phyloP scores from a whole-genome alignment of 2,113 vertebrate species.

The Solenodon paradoxus region DNA sequence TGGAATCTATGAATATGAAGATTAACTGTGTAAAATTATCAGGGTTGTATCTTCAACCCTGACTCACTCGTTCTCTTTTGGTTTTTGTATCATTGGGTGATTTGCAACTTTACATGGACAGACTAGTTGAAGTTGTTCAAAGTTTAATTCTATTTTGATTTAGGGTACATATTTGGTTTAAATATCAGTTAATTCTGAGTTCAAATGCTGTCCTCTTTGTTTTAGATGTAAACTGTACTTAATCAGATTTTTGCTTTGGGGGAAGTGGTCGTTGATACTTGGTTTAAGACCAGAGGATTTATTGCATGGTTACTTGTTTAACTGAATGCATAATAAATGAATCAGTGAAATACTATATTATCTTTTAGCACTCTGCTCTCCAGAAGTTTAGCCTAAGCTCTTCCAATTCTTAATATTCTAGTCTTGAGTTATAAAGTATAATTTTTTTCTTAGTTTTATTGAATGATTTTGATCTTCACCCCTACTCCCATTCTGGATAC shows the following conservation, averaged over 20 bases:
- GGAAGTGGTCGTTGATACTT: not conserved
- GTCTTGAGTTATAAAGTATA: not conserved
- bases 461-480: not conserved
- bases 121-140: not conserved
- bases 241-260: not conserved
- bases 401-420: constrained; percentile 23
- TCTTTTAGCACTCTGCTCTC: not conserved
- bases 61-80: not conserved
- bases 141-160: not conserved
- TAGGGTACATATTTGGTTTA: not conserved
- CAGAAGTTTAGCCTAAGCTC: not conserved
- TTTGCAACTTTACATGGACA: not conserved
- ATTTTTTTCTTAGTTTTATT: not conserved
- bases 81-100: not conserved
- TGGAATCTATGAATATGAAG: not conserved
- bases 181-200: constrained; percentile 3
- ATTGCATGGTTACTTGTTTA: not conserved
- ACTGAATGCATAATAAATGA: constrained; percentile 28
- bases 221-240: constrained; percentile 26
- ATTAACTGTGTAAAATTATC: not conserved
- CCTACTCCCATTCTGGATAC: not conserved
- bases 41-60: not conserved
- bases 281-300: not conserved
- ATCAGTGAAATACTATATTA: not conserved
- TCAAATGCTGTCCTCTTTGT: not conserved